phyloP scores from a whole-genome alignment of 2,113 vertebrate species.

The Tursiops truncatus region DNA sequence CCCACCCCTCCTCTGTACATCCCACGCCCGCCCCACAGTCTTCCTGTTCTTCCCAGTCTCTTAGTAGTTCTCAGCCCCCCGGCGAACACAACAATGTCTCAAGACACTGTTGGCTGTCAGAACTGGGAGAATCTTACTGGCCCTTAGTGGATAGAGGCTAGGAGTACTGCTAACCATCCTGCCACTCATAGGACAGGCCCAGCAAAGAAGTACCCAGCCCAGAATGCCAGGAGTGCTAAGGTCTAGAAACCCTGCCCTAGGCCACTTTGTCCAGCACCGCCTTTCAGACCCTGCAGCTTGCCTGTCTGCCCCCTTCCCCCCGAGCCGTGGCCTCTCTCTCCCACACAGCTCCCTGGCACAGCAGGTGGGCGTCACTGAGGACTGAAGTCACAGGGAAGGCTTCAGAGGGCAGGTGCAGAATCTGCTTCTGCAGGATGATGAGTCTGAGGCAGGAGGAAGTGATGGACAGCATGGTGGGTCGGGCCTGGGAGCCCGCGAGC shows the following conservation, averaged over 20 bases:
- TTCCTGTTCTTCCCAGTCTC: neutral
- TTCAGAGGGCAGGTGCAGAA: neutral
- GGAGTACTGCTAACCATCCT: no score
- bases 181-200: no score
- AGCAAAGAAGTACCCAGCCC: no score
- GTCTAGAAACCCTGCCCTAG: neutral
- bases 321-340: rapidly evolving
- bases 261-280: rapidly evolving
- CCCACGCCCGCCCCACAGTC: rapidly evolving
- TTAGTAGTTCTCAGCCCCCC: neutral
- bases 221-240: neutral
- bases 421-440: neutral
- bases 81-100: neutral
- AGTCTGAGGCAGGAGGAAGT: no score
- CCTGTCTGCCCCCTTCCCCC: neutral
- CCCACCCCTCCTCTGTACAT: neutral
- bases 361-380: neutral
- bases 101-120: neutral
- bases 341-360: neutral
- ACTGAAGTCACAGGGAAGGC: neutral
- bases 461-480: no score
- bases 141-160: neutral
- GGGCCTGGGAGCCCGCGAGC: neutral
- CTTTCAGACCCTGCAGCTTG: neutral
- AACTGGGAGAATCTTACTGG: neutral